phyloP scores from a whole-genome alignment of 2,113 vertebrate genomes.

The Chlamydotis undulata region DNA sequence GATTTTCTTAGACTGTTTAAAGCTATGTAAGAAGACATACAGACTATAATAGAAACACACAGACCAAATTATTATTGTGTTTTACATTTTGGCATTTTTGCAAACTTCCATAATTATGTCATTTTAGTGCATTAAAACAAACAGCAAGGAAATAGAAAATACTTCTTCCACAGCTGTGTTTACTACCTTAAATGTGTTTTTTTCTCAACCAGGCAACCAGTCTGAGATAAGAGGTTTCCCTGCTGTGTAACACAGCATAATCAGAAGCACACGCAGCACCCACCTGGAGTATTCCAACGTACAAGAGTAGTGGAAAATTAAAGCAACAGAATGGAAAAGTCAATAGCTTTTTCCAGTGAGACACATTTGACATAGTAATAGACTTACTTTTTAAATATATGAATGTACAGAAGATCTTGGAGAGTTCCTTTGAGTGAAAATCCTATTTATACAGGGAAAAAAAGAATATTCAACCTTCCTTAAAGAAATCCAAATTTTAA shows the following conservation, averaged over 20 bases:
- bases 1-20: neutral
- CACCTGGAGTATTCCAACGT: constrained; percentile 66
- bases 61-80: neutral
- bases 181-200: constrained; percentile 63
- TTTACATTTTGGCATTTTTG: constrained; percentile 59
- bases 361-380: constrained; percentile 22
- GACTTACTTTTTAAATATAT: constrained; percentile 7
- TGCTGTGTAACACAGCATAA: constrained; percentile 68
- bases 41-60: neutral
- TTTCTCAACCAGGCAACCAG: constrained; percentile 63
- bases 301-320: constrained; percentile 63
- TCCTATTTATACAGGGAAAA: neutral
- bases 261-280: constrained; percentile 61
- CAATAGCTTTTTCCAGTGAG: constrained; percentile 58
- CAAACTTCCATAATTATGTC: constrained; percentile 63
- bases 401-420: neutral
- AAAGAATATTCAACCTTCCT: neutral
- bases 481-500: neutral
- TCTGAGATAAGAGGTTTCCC: constrained; percentile 77
- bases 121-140: constrained; percentile 75
- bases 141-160: constrained; percentile 69
- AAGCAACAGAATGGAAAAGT: constrained; percentile 68
- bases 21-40: neutral
- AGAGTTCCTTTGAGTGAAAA: neutral
- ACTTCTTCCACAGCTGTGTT: constrained; percentile 78